Evolutionary conservation across 35 echinoderm and acorn worm genomes (phyloP).

Genomic region (Chiridota heheva): DNA sequence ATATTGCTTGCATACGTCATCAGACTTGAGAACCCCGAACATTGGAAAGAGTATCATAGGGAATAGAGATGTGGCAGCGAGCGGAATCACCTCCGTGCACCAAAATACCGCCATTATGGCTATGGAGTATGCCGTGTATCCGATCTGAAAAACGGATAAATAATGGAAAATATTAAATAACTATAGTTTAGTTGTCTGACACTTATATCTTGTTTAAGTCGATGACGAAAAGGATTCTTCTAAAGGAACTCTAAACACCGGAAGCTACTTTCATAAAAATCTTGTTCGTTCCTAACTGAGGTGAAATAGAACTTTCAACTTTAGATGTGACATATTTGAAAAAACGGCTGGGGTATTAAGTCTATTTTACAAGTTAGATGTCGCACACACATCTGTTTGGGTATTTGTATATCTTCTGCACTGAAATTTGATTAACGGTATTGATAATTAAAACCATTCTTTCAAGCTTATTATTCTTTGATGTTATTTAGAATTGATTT

Average conservation of each 20-base stretch:
- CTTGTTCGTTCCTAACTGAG: too few relatives aligned
- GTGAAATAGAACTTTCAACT: too few relatives aligned
- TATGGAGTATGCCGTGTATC: slow-evolving; percentile 71
- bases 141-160: slow-evolving; percentile 49
- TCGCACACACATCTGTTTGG: too few relatives aligned
- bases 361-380: too few relatives aligned
- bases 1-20: slow-evolving; percentile 69
- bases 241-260: not conserved
- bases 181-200: not conserved
- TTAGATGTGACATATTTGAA: not conserved
- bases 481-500: too few relatives aligned
- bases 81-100: slow-evolving; percentile 73
- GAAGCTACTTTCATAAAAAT: not conserved
- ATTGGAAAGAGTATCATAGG: slow-evolving; percentile 85
- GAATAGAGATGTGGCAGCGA: slow-evolving; percentile 82
- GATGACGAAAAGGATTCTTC: not conserved
- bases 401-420: too few relatives aligned
- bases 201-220: not conserved
- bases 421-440: too few relatives aligned
- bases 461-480: too few relatives aligned
- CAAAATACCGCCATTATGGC: slow-evolving; percentile 85
- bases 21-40: slow-evolving; percentile 68
- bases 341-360: too few relatives aligned
- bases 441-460: too few relatives aligned
- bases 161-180: not conserved